Evolutionary conservation across 2,113 vertebrate genomes (phyloP).

Genomic region (Oreocharis arfaki): DNA sequence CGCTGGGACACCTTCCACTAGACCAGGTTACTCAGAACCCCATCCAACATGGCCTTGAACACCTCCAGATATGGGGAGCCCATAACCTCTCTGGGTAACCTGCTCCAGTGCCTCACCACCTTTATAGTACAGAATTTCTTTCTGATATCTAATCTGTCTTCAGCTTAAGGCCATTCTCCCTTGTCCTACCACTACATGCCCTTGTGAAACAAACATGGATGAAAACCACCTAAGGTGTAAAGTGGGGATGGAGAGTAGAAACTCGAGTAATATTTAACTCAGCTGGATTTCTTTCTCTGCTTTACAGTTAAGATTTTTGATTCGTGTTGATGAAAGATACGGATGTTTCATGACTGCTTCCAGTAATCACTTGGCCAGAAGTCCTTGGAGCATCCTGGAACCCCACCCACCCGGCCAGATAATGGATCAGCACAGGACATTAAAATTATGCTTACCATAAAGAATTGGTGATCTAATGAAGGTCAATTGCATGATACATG

Average conservation of each 20-base stretch:
- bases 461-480: neutral
- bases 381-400: neutral
- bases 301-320: neutral
- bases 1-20: neutral
- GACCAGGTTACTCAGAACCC: neutral
- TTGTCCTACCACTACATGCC: neutral
- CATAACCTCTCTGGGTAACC: neutral
- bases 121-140: neutral
- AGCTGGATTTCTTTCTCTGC: neutral
- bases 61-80: neutral
- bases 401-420: neutral
- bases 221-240: neutral
- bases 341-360: neutral
- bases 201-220: neutral
- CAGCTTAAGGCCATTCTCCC: neutral
- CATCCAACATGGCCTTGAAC: neutral
- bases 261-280: neutral
- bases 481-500: neutral
- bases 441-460: neutral
- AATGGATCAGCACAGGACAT: neutral
- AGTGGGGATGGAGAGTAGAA: neutral
- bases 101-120: neutral
- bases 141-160: neutral
- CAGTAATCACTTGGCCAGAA: neutral
- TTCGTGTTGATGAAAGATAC: accelerated